These are phyloP conservation scores for Aptenodytes forsteri DNA, from an alignment of 2,113 vertebrate species.

Conservation along the genomic window DNA sequence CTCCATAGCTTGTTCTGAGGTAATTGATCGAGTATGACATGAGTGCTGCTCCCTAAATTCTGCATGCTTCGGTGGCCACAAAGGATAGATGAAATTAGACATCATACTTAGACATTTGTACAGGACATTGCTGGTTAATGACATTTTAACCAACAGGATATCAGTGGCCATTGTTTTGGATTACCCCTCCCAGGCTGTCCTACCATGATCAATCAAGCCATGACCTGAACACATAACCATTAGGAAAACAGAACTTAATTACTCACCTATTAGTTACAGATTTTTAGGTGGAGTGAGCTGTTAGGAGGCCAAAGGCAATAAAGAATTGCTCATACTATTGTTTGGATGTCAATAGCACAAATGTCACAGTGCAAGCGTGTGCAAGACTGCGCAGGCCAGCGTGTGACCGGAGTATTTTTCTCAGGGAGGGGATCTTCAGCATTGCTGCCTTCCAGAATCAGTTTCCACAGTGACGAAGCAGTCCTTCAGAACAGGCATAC, in stretches of 20 bases:
- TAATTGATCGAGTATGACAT: not conserved
- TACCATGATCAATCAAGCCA: not conserved
- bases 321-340: not conserved
- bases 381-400: not conserved
- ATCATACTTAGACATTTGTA: not conserved
- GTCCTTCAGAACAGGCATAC: not conserved
- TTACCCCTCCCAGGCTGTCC: not conserved
- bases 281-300: not conserved
- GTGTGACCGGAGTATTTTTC: not conserved
- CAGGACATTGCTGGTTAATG: not conserved
- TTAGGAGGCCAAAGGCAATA: not conserved
- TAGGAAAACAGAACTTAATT: not conserved
- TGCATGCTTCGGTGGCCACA: not conserved
- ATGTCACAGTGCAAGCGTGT: not conserved
- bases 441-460: fast-evolving
- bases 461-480: not conserved
- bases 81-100: not conserved
- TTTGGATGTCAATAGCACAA: not conserved
- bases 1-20: not conserved
- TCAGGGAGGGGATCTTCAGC: not conserved
- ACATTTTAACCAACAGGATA: not conserved
- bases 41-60: not conserved
- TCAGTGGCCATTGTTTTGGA: not conserved
- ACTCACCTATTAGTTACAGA: not conserved
- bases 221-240: not conserved